phyloP scores from a whole-genome alignment of 2,797 vertebrate genomes.

The Halcyon chelicuti region DNA sequence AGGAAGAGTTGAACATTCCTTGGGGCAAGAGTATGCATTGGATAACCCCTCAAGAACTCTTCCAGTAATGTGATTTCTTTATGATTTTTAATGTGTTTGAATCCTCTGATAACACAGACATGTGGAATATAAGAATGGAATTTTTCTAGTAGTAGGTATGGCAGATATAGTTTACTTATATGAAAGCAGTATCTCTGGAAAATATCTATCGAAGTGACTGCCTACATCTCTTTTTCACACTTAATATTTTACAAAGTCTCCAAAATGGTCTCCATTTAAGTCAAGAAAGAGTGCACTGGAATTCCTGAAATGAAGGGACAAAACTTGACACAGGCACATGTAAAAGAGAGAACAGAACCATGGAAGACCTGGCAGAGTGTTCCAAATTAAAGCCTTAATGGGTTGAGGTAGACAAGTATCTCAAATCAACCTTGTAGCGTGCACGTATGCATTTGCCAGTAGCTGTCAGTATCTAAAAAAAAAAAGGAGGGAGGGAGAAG shows the following conservation, averaged over 20 bases:
- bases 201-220: not conserved
- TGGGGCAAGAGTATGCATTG: not conserved
- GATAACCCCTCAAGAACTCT: not conserved
- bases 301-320: not conserved
- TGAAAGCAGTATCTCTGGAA: not conserved
- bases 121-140: not conserved
- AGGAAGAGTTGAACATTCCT: not conserved
- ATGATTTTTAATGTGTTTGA: not conserved
- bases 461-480: not conserved
- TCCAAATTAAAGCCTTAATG: not conserved
- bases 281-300: not conserved
- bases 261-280: not conserved
- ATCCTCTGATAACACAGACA: not conserved
- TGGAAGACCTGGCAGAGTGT: not conserved
- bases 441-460: not conserved
- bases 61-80: not conserved
- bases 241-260: not conserved
- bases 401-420: not conserved
- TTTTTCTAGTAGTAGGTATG: not conserved
- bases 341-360: not conserved
- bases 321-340: not conserved
- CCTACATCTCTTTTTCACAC: not conserved
- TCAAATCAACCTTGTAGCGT: not conserved
- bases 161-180: not conserved
- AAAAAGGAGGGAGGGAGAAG: not conserved